Conservation (phyloP, 2,113 vertebrate genomes). For the Mugil cephalus region DNA sequence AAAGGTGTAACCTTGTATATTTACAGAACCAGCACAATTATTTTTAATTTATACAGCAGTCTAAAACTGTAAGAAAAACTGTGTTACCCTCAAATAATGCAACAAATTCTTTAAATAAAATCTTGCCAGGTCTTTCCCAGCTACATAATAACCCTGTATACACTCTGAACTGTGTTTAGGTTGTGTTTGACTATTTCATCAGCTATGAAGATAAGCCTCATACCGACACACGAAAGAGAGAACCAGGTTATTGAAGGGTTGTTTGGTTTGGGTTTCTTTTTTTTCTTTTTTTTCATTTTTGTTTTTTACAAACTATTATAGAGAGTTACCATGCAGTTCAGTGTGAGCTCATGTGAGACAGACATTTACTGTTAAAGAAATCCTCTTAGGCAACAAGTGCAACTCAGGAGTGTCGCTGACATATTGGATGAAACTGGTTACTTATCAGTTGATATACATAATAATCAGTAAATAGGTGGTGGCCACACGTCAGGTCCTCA, state of each 20-base stretch:
- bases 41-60: constrained; percentile 70
- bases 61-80: constrained; percentile 62
- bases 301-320: constrained; percentile 17
- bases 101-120: constrained; percentile 61
- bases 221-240: neutral
- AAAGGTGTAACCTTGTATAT: constrained; percentile 77
- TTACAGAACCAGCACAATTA: constrained; percentile 76
- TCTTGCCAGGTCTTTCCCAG: constrained; percentile 33
- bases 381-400: constrained; percentile 41
- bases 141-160: constrained; percentile 51
- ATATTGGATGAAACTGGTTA: constrained; percentile 46
- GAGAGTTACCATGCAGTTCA: constrained; percentile 50
- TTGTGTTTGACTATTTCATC: neutral
- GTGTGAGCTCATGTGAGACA: constrained; percentile 22
- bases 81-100: constrained; percentile 47
- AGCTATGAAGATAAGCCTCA: constrained; percentile 1
- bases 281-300: too few species aligned
- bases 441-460: constrained; percentile 34
- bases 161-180: constrained; percentile 1
- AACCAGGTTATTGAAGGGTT: constrained; percentile 11
- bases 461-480: constrained; percentile 46
- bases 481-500: constrained; percentile 53
- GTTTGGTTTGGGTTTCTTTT: constrained; percentile 27
- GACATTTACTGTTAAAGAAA: constrained; percentile 34
- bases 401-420: constrained; percentile 27